Base-by-base conservation (phyloP, 2,797 vertebrate genomes). In the Chloroceryle amazona region DNA sequence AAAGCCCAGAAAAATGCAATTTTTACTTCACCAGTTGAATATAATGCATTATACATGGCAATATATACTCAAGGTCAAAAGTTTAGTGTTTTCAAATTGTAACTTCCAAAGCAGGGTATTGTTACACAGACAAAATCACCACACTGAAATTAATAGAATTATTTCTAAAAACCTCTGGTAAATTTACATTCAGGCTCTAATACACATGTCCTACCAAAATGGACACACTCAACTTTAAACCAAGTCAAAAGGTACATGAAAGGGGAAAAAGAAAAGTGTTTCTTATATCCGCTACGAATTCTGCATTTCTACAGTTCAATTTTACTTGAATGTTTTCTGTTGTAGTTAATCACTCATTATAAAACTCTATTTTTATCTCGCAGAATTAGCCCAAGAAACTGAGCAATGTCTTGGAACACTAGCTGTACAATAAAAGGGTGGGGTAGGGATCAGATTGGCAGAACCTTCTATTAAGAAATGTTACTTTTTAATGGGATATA, bases 1-100 rank as follows among this genome's bases (percentile, higher is more conserved):
- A 86, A 68, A 97, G 72, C 75, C 60, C 86, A 96, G 95, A 81
- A 96, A 96, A 94, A 91, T 83, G 79, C 52, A 81, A 92, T 95
- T 97, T 78, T 89, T 86, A 96, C 84, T 92, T 96, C 60, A 91
- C 68, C 70, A 73, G 78, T 86, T 94, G 80, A 88, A 96, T 52
- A 61, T 80, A 97, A 94, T 93, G 60, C 70, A 95, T 97, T 97
- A 96, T 83, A 96, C 54, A 97, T 35, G 87, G 89, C 62, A 95
- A 96, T 84, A 93, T 93, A 68, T 93, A 96, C 37, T 60, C 62
- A 82, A 95, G 96, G 96, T 98, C 95, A 97, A 91, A 97, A 97
- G 95, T 97, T 97, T 87, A 97, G 47, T 63, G 49, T 94, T 97
- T 97, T 96, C 89, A 71, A 84, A 76, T 91, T 94, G 73, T 95